Percentiles rank a stretch among this genome's conserved stretches.
Conservation (phyloP, 1,140 invertebrate species). For the Drosophila carrolli region DNA sequence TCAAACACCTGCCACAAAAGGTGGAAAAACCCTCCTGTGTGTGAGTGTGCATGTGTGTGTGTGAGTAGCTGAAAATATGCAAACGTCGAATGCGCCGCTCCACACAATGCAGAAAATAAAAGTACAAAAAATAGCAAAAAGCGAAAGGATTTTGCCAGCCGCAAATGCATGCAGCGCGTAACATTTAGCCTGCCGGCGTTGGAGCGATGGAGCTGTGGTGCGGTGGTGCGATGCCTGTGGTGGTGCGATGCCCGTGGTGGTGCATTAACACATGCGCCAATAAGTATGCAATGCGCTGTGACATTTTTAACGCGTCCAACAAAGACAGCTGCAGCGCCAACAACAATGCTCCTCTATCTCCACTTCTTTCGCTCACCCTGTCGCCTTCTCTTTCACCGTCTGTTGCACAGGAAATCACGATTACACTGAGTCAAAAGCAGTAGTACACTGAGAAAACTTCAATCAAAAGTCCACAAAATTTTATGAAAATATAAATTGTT, state of each 20-base stretch:
- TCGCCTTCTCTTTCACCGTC: conserved; percentile 18
- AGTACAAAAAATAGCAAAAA: conserved; percentile 37
- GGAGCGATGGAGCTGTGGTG: not conserved
- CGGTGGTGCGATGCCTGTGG: not conserved
- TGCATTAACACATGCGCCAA: conserved; percentile 81
- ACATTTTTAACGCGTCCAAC: conserved; percentile 79
- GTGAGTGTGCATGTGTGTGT: conserved; percentile 21
- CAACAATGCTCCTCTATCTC: conserved; percentile 33
- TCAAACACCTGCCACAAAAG: conserved; percentile 78
- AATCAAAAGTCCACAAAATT: too few relatives aligned
- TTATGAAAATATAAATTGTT: too few relatives aligned
- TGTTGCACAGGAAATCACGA: conserved; percentile 75
- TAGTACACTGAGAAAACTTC: not conserved
- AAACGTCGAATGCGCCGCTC: conserved; percentile 52
- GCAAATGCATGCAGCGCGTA: conserved; percentile 71
- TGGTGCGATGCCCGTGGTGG: conserved; percentile 23
- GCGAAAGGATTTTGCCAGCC: conserved; percentile 66
- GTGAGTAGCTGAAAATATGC: conserved; percentile 45
- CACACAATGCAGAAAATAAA: conserved; percentile 28
- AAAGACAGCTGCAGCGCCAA: conserved; percentile 56
- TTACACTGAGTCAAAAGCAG: conserved; percentile 70
- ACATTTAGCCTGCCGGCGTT: conserved; percentile 66
- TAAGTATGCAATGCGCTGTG: conserved; percentile 82
- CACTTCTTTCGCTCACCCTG: not conserved
- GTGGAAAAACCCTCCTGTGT: conserved; percentile 39